Conservation (phyloP, 2,797 vertebrate genomes). For the Ceryle rudis region DNA sequence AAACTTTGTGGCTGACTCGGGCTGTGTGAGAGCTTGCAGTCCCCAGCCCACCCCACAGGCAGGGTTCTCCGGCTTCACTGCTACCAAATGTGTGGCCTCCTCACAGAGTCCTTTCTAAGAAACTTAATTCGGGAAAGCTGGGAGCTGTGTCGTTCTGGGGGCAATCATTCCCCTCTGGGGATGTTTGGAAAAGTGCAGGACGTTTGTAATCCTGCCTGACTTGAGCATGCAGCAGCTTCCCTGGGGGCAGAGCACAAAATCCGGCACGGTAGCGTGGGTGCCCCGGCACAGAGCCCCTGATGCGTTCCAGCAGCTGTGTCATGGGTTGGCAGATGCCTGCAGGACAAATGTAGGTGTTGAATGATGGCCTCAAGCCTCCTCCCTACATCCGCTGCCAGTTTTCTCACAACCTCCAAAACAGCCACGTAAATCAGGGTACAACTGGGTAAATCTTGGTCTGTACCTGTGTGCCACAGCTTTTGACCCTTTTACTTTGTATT, state of each 20-base stretch:
- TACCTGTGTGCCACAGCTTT: not conserved
- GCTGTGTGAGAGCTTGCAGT: not conserved
- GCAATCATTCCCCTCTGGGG: not conserved
- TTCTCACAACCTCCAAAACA: not conserved
- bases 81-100: not conserved
- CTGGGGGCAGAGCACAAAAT: not conserved
- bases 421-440: not conserved
- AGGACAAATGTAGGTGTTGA: not conserved
- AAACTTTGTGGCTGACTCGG: not conserved
- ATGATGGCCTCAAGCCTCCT: not conserved
- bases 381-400: not conserved
- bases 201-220: not conserved
- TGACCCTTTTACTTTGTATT: not conserved
- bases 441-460: not conserved
- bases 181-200: not conserved
- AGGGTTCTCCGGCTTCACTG: not conserved
- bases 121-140: rapidly evolving
- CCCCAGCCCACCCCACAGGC: not conserved
- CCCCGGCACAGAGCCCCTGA: not conserved
- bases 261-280: rapidly evolving
- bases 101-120: not conserved
- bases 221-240: not conserved
- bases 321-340: not conserved
- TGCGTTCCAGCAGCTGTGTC: not conserved
- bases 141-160: not conserved